Conservation (phyloP, 2,888 invertebrate genomes). For the Schizotus pectinicornis region DNA sequence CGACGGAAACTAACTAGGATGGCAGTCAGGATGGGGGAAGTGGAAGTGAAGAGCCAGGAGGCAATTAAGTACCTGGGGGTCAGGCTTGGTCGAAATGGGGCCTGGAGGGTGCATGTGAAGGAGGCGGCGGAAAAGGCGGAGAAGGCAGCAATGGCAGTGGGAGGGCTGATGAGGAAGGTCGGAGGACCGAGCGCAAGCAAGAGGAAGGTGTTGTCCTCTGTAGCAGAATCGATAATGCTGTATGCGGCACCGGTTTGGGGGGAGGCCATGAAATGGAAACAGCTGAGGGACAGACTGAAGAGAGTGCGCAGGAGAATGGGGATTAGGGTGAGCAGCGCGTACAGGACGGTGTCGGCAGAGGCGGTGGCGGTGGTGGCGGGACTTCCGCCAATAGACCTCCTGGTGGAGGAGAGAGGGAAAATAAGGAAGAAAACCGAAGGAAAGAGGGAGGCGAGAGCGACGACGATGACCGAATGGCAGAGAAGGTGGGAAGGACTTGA, state of each 20-base stretch:
- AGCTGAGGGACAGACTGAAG: neutral
- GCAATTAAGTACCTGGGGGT: no score
- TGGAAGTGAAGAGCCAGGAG: no score
- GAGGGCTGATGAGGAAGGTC: no score
- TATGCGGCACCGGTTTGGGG: conserved; percentile 29
- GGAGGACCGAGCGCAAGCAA: conserved; percentile 19
- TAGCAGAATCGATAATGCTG: conserved; percentile 20
- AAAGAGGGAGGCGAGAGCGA: neutral
- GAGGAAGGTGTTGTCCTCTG: conserved; percentile 15
- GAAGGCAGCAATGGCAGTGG: no score
- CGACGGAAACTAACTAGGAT: no score
- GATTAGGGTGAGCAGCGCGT: neutral
- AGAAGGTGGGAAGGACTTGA: neutral
- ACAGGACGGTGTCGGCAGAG: neutral
- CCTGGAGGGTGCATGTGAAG: no score
- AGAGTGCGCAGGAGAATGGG: conserved; percentile 6
- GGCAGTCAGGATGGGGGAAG: no score
- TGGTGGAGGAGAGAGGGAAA: neutral
- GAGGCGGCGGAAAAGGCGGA: no score
- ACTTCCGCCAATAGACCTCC: neutral
- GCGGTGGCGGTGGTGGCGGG: neutral
- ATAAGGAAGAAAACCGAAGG: neutral
- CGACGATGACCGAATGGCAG: conserved; percentile 1
- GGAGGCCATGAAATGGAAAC: neutral
- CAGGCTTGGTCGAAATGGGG: no score